Base-by-base conservation (phyloP, 2,888 invertebrate genomes). In the Neoitamus cyanurus region DNA sequence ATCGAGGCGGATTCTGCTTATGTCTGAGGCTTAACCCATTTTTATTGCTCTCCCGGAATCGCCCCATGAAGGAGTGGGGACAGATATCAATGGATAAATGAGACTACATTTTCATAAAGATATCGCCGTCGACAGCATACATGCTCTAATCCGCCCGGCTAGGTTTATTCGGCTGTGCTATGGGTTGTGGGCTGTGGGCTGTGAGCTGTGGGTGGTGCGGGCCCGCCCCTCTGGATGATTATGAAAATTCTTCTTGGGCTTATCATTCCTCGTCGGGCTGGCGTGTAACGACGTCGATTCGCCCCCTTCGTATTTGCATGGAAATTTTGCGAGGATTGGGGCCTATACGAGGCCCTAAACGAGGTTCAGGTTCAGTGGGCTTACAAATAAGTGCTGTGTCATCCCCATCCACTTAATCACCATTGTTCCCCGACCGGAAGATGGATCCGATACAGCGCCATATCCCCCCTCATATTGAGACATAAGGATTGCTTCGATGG, bases 61-160 rank as follows among this genome's bases (percentile, higher is more conserved):
- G 48, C 31, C 13, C 69, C 30, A 31, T 37, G 37, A 69, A 69
- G 30, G 37, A 28, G 42, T 37, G 69, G 69, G 69, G 69, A 48
- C 28, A 25, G 69, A 82, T 82, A 82, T 82, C 69, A 69, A 69
- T 37, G 69, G 69, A 82, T 82, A 82, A 82, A 82, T 82, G 82
- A 82, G 82, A 37, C 82, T 69, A 82, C 82, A 82, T 82, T 82
- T 82, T 82, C 82, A 82, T 82, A 82, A 82, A 82, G 82, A 69
- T 82, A 82, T 82, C 82, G 69, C 70, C 70, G 37, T 69, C 36
- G 37, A 37, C 68, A 34, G 28, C 72, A 34, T 72, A 72, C 72
- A 72, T 25, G 58, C 25, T 15, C 25, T 58, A 20, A 58, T 11
- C 70, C 70, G 70, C 31, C 70, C n/a, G 70, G 70, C n/a, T 70